Evolutionary conservation across 2,113 vertebrate genomes (phyloP).

Genomic region (Scatophagus argus): DNA sequence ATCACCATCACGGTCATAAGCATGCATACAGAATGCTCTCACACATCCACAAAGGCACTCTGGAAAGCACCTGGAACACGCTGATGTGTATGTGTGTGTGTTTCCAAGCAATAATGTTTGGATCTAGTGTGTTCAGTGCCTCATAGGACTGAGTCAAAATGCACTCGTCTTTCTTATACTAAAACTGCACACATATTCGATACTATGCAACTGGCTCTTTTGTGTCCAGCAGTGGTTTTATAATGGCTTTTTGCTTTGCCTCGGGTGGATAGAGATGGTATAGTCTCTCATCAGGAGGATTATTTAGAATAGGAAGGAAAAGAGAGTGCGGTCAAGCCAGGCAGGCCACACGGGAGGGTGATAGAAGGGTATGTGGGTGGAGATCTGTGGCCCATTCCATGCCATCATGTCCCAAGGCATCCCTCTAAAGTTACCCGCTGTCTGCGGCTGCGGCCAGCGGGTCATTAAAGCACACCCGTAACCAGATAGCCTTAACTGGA

Average conservation of each 20-base stretch:
- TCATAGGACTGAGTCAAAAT: conserved; percentile 6
- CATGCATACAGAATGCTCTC: conserved; percentile 9
- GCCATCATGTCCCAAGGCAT: conserved; percentile 43
- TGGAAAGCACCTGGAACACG: conserved; percentile 1
- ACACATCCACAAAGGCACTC: conserved; percentile 1
- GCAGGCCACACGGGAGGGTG: conserved; percentile 1
- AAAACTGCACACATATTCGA: conserved; percentile 1
- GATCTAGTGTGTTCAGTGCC: conserved; percentile 32
- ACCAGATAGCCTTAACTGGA: conserved; percentile 52
- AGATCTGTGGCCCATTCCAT: conserved; percentile 37
- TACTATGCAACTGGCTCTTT: background rate
- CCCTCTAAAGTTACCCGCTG: conserved; percentile 68
- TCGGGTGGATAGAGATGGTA: conserved; percentile 9
- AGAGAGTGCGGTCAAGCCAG: conserved; percentile 6
- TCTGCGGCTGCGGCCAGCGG: conserved; percentile 46
- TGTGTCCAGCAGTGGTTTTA: background rate
- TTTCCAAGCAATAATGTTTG: conserved; percentile 25
- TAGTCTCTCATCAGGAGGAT: conserved; percentile 23
- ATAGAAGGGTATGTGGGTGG: conserved; percentile 14
- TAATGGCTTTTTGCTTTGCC: conserved; percentile 17
- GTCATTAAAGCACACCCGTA: conserved; percentile 49
- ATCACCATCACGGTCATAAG: background rate
- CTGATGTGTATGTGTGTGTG: background rate
- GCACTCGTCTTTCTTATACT: conserved; percentile 16
- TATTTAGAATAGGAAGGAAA: conserved; percentile 31